A percentile compares a stretch with the other conserved stretches of the same genome.
phyloP scores from a whole-genome alignment of 2,113 vertebrate genomes.

The Cariama cristata region DNA sequence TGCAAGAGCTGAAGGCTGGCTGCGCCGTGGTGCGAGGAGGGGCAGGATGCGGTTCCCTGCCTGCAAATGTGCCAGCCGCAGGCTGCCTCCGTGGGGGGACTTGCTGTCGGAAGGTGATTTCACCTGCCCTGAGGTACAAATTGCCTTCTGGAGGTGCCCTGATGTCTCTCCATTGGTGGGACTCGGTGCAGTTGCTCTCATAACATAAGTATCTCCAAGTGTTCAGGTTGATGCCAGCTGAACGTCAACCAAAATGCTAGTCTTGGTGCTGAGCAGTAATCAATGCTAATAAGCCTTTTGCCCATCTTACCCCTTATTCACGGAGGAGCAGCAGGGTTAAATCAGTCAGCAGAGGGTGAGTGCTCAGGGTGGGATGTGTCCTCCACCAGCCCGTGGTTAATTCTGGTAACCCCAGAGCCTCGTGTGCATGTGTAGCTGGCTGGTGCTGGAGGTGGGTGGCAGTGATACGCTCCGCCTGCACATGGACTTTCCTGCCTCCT shows the following conservation, averaged over 20 bases:
- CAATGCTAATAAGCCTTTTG: neutral
- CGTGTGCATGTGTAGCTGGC: accelerated
- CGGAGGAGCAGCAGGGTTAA: accelerated
- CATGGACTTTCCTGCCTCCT: neutral
- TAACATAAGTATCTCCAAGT: neutral
- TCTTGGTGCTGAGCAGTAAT: neutral
- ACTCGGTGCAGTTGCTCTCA: neutral
- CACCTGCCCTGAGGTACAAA: neutral
- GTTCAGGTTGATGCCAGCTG: neutral
- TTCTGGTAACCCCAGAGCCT: neutral
- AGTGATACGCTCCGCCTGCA: neutral
- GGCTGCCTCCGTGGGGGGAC: neutral
- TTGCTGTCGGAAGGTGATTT: neutral
- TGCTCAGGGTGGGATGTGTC: neutral
- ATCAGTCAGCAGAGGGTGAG: neutral
- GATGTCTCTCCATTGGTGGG: neutral
- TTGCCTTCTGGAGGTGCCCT: neutral
- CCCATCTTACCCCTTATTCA: neutral
- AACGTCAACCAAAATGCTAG: neutral
- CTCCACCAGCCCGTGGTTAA: neutral
- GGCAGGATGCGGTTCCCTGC: neutral
- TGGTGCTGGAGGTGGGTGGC: neutral
- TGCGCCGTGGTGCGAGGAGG: accelerated
- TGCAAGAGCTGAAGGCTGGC: neutral
- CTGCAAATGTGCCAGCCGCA: neutral